Base-by-base conservation (phyloP, 2,113 vertebrate genomes). In the Pollimyrus isidori region DNA sequence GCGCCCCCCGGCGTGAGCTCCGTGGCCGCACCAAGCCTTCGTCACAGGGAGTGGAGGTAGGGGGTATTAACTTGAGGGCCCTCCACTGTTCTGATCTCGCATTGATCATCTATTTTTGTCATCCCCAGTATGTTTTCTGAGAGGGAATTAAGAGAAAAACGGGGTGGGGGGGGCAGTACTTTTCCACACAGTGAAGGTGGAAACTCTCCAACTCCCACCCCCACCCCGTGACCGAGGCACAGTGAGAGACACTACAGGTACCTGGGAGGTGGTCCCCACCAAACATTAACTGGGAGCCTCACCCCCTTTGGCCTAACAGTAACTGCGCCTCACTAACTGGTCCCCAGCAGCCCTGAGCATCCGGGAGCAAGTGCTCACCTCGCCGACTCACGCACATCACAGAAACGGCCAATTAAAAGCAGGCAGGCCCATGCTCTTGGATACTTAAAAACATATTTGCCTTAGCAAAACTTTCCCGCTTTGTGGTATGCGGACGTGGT, bases 371-470 rank as follows among this genome's bases (percentile, higher is more conserved):
- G 15, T 2, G 17, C 35, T 80, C 0, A 48, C n/a, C 69, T 65
- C 90, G 7, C 76, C 94, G 92, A 94, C 89, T 95, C 93, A 94
- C 42, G 46, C 10, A 88, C 76, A 91, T 93, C 93, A 90, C 93
- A 91, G 90, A 92, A 92, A 93, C 50, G 88, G 65, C 9, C 80
- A 92, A 87, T 91, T 92, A 87, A 92, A 91, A 92, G 89, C 26
- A 91, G 87, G 90, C 91, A 49, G 35, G 89, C 80, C 90, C 69
- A 88, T 42, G n/a, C 92, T 93, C 88, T 89, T 9, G 88, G 93
- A 92, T 90, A 92, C 90, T 87, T 91, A 86, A 91, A 88, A 90
- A 86, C 87, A 89, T 91, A 88, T 89, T 89, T 89, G 88, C 53
- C 52, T 42, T 52, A 56, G 35, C 46, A 83, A 85, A 73, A 84